Percentiles rank a stretch among this genome's conserved stretches.
Conservation (phyloP, 1,140 invertebrate species). For the Drosophila repleta region DNA sequence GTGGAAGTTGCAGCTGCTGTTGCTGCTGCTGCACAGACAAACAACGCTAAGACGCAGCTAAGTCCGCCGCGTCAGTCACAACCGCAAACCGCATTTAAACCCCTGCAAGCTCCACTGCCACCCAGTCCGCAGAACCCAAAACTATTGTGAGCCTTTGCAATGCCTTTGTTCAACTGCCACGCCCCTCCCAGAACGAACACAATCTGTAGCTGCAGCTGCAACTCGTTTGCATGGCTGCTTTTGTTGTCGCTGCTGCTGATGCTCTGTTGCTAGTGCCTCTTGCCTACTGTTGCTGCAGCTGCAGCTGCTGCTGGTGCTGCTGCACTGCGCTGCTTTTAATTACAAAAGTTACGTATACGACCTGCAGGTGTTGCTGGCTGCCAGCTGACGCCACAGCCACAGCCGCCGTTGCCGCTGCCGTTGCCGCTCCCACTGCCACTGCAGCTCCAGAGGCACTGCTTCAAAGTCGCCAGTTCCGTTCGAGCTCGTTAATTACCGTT, state of each 20-base stretch:
- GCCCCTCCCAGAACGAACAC: constrained; percentile 24
- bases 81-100: constrained; percentile 69
- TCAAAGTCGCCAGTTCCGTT: constrained; percentile 78
- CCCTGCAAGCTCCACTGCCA: constrained; percentile 8
- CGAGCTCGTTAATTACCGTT: constrained; percentile 80
- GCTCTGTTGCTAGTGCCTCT: background rate
- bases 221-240: constrained; percentile 69
- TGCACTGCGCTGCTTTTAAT: constrained; percentile 77
- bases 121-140: constrained; percentile 42
- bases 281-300: background rate
- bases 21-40: constrained; percentile 43
- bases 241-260: constrained; percentile 38
- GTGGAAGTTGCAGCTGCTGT: constrained; percentile 16
- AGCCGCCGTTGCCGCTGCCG: constrained; percentile 20
- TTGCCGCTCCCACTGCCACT: constrained; percentile 18
- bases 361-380: constrained; percentile 64
- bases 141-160: constrained; percentile 64
- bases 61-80: constrained; percentile 63
- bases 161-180: constrained; percentile 66
- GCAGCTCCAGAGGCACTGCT: constrained; percentile 52
- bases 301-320: constrained; percentile 27
- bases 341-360: constrained; percentile 81
- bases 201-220: constrained; percentile 51
- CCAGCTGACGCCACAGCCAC: constrained; percentile 28
- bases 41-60: constrained; percentile 58